phyloP scores from a whole-genome alignment of 1,140 invertebrate genomes.

The Phymastichus coffea region DNA sequence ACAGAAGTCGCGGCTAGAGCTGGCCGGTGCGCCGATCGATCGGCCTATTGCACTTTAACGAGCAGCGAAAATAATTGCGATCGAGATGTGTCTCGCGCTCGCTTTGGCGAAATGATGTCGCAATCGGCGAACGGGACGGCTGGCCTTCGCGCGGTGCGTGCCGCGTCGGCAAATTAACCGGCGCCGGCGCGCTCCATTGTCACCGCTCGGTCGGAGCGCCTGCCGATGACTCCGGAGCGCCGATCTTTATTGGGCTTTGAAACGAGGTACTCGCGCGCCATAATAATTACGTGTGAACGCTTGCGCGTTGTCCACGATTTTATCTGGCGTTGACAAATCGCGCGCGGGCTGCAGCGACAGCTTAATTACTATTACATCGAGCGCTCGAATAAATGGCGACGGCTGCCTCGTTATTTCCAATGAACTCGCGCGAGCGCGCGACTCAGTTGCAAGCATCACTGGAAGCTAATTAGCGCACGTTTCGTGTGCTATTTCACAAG shows the following conservation, averaged over 20 bases:
- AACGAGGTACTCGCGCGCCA: background rate
- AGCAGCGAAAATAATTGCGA: conserved; percentile 38
- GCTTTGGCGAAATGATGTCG: conserved; percentile 37
- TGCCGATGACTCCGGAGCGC: too few relatives aligned
- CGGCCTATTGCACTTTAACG: conserved; percentile 33
- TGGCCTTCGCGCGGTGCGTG: too few relatives aligned
- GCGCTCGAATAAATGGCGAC: conserved; percentile 16
- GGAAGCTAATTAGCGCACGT: too few relatives aligned
- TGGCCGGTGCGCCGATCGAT: conserved; percentile 14
- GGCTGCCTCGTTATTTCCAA: conserved; percentile 3
- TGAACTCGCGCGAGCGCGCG: background rate
- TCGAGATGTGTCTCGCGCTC: conserved; percentile 17
- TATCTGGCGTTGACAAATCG: conserved; percentile 19
- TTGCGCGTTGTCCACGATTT: background rate
- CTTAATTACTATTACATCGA: conserved; percentile 24
- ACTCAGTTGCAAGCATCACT: too few relatives aligned
- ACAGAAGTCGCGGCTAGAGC: conserved; percentile 14
- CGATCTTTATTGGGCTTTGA: too few relatives aligned
- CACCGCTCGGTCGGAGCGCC: too few relatives aligned
- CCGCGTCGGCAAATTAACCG: too few relatives aligned
- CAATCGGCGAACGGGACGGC: too few relatives aligned
- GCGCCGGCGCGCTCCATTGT: too few relatives aligned
- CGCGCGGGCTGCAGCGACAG: conserved; percentile 6
- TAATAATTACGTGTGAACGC: conserved; percentile 9
- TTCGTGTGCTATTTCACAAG: too few relatives aligned